Base-by-base conservation (phyloP, 2,113 vertebrate genomes). In the Platichthys flesus region DNA sequence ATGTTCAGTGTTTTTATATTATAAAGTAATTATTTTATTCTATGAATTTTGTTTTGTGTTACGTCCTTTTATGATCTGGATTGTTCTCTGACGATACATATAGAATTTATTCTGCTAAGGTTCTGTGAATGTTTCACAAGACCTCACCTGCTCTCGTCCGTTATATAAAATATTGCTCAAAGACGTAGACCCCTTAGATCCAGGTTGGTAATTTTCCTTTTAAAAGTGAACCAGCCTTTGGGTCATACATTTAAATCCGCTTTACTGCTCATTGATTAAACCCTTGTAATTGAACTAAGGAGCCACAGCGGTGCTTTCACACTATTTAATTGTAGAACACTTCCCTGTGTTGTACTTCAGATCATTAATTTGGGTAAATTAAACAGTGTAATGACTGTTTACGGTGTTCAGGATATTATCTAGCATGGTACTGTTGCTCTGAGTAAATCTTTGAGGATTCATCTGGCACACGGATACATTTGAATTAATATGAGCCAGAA, bases 231-330 rank as follows among this genome's bases (percentile, higher is more conserved):
- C 16, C 21, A 31, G 12, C 16, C 20, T 37, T 75, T 52, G 6
- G 45, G 13, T 65, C 13, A 2, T 42, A 45, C 24, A 58, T 66
- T 37, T 47, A 52, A 67, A 58, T 54, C 2, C 40, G 23, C 23
- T 74, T 28, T 3, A n/a, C 16, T 66, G 76, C 71, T 77, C 63
- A 67, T 58, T 84, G 73, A 84, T 86, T 80, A 78, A 82, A 82
- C 21, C 16, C 42, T 3, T 51, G 61, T 35, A 9, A 45, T 75
- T n/a, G 67, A 45, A 60, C 26, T 59, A 42, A 72, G 10, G 26
- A 81, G 71, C 63, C 74, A 51, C 85, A 55, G 65, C 73, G 71
- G 75, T 14, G 68, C 26, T 59, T 37, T 71, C 24, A 59, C 47
- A 49, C 57, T 9, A 18, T 80, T 74, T 81, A 79, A 71, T 67